These are phyloP conservation scores for Isurus oxyrinchus DNA, from an alignment of 2,113 vertebrate genomes.

Conservation along the genomic window DNA sequence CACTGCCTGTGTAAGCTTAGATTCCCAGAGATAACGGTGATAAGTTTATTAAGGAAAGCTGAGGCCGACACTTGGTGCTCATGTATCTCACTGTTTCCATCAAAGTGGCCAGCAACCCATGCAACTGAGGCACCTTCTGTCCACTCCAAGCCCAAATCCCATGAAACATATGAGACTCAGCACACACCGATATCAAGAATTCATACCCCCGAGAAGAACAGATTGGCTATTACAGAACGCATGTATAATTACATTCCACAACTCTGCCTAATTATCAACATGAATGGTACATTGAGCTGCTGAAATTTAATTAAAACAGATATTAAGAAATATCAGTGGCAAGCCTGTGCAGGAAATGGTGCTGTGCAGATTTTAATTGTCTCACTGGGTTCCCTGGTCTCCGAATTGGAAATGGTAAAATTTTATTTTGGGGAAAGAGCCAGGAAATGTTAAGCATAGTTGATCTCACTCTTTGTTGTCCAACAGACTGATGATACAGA, in stretches of 20 bases:
- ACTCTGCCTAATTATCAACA: slow-evolving; percentile 4
- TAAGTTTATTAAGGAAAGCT: not conserved
- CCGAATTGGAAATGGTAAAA: not conserved
- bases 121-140: slow-evolving; percentile 7
- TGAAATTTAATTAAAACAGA: slow-evolving; percentile 24
- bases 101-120: not conserved
- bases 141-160: not conserved
- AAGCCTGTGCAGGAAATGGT: not conserved
- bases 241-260: slow-evolving; percentile 9
- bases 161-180: not conserved
- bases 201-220: not conserved
- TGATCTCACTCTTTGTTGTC: not conserved
- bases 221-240: not conserved
- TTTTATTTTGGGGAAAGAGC: not conserved
- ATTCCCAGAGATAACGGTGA: not conserved
- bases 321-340: slow-evolving; percentile 8
- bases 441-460: not conserved
- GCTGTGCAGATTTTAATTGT: not conserved
- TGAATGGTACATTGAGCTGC: not conserved
- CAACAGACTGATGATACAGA: not conserved
- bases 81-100: not conserved
- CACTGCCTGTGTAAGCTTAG: not conserved
- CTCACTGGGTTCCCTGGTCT: not conserved
- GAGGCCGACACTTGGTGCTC: not conserved
- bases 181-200: not conserved